Base-by-base conservation (phyloP, 1,140 invertebrate genomes). In the Glomeris maerens region DNA sequence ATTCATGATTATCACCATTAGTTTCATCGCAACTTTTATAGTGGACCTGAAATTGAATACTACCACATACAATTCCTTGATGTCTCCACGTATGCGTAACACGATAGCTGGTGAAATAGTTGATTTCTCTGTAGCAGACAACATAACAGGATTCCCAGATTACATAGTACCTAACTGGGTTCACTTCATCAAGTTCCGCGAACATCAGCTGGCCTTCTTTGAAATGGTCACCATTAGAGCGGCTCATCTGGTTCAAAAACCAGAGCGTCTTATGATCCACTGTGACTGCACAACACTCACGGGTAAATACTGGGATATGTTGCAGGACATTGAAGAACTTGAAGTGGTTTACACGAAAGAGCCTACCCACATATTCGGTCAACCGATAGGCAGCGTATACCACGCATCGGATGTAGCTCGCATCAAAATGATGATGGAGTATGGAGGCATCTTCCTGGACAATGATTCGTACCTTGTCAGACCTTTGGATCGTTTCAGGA, bases 331-430 rank as follows among this genome's bases (percentile, higher is more conserved):
- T 36, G 10, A n/a, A 13, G 31, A 47, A 7, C 38, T 63, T 17
- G 14, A 51, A 31, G 17, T 62, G 17, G 27, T 46, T 13, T 49
- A 39, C 21, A 26, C 58, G 10, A 13, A 28, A 22, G 47, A 44
- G 41, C 62, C 63, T 1, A 58, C 58, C 17, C 57, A 61, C 50
- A 59, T 64, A 7, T 64, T 56, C 52, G 63, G 63, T 14, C 60
- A 64, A 41, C 53, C 50, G n/a, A 45, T 64, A 22, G 62, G 60
- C 50, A 60, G 59, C 3, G 45, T 62, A n/a, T 59, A 57, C 45
- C 60, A 62, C 36, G 41, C 57, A 7, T 59, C 61, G 7, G 61
- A 62, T 41, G 54, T 63, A 20, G 50, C 53, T 3, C 44, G 61
- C 14, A n/a, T 62, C 10, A 28, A 48, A 27, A 51, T 63, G 28